Conservation (phyloP, 1,140 invertebrate species). For the Leptopilina clavipes region DNA sequence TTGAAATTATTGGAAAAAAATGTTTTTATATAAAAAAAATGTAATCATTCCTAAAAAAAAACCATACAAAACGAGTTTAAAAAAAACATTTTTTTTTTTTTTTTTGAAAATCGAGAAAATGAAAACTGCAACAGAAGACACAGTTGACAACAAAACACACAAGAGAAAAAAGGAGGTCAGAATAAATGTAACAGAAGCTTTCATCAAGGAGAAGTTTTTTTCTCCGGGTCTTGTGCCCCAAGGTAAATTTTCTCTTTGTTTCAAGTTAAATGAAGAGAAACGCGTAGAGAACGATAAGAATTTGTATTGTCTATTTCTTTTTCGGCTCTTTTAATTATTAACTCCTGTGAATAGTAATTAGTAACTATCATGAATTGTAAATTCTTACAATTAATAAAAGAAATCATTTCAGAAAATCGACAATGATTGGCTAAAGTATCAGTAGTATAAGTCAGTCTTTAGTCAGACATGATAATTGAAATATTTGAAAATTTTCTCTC, state of each 20-base stretch:
- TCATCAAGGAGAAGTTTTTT: neutral
- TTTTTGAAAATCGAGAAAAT: neutral
- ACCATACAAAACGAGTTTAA: too few relatives aligned
- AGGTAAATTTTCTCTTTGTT: neutral
- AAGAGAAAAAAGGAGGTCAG: neutral
- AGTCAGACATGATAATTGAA: too few relatives aligned
- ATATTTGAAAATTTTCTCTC: too few relatives aligned
- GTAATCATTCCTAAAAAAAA: too few relatives aligned
- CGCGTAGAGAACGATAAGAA: neutral
- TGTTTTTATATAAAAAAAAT: too few relatives aligned
- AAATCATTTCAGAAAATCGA: too few relatives aligned
- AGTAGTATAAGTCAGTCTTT: too few relatives aligned
- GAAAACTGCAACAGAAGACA: neutral
- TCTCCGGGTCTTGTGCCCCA: neutral
- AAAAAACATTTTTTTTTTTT: neutral
- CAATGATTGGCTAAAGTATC: too few relatives aligned
- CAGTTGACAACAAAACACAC: neutral
- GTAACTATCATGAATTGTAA: too few relatives aligned
- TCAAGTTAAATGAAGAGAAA: neutral
- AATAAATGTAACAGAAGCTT: neutral
- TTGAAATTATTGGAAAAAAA: too few relatives aligned
- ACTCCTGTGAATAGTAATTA: too few relatives aligned
- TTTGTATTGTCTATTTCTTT: neutral
- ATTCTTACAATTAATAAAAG: too few relatives aligned
- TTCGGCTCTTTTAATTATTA: neutral